These are phyloP conservation scores for Peromyscus nudipes DNA, from an alignment of 2,797 vertebrate species.

Conservation along the genomic window DNA sequence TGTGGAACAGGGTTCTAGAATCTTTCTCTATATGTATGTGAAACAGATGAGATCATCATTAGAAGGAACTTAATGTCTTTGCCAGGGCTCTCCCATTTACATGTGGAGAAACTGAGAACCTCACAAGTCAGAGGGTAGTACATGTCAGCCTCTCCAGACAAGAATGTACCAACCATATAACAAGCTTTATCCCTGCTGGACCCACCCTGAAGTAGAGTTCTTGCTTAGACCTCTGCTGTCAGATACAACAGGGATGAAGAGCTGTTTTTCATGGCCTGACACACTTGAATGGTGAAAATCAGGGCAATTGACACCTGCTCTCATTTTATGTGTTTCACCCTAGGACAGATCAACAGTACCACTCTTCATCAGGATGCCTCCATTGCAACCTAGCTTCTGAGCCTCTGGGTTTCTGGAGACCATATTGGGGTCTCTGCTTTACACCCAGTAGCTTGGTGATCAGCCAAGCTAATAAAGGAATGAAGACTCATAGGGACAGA, in stretches of 20 bases:
- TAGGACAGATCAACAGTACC: rapidly evolving
- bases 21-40: neutral
- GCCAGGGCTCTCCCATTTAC: neutral
- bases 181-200: neutral
- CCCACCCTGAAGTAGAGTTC: no score
- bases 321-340: neutral
- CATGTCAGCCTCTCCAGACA: neutral
- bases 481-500: neutral
- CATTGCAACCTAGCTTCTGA: rapidly evolving
- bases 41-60: neutral
- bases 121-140: rapidly evolving
- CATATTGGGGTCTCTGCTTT: rapidly evolving
- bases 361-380: rapidly evolving
- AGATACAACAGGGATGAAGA: no score
- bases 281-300: neutral
- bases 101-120: neutral
- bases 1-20: rapidly evolving
- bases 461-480: neutral
- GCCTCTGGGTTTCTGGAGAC: rapidly evolving
- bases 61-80: no score
- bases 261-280: neutral
- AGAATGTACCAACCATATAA: neutral
- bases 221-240: neutral
- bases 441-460: neutral
- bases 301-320: no score